Evolutionary conservation across 2,888 invertebrate species (phyloP).

Genomic region (Plagodis pulveraria): DNA sequence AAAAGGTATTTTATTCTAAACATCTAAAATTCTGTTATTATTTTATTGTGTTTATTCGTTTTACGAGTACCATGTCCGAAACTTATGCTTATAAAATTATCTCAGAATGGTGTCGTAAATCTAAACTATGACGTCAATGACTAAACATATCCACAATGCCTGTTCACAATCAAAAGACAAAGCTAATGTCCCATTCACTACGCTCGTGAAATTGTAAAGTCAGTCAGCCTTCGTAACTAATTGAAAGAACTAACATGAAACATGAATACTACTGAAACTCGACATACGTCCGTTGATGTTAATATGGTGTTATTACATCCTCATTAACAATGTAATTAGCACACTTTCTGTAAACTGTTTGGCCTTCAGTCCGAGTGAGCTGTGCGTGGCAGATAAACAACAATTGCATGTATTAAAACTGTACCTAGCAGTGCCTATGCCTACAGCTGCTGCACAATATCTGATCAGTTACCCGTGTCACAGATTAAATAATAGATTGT

Average conservation of each 20-base stretch:
- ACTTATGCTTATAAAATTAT: too few relatives aligned
- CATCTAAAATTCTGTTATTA: too few relatives aligned
- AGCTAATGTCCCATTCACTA: slow-evolving; percentile 17
- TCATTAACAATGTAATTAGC: slow-evolving; percentile 73
- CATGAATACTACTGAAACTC: slow-evolving; percentile 37
- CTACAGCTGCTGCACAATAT: slow-evolving; percentile 18
- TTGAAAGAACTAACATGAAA: slow-evolving; percentile 33
- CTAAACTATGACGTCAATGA: slow-evolving; percentile 1
- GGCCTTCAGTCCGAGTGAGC: slow-evolving; percentile 53
- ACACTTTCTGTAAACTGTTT: slow-evolving; percentile 57
- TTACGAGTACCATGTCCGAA: too few relatives aligned
- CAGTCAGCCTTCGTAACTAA: slow-evolving; percentile 27
- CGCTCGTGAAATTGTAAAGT: slow-evolving; percentile 23
- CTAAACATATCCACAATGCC: background rate
- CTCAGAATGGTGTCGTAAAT: background rate
- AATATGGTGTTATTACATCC: slow-evolving; percentile 63
- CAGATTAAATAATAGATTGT: background rate
- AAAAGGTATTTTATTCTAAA: slow-evolving; percentile 83
- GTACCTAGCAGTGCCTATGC: background rate
- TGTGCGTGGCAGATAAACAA: slow-evolving; percentile 18
- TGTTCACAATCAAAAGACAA: slow-evolving; percentile 11
- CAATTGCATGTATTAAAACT: slow-evolving; percentile 17
- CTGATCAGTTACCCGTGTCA: background rate
- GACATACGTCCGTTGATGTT: slow-evolving; percentile 47
- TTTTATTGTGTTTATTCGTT: too few relatives aligned